phyloP scores from a whole-genome alignment of 1,140 invertebrate genomes.

The Potamilus streckersoni region DNA sequence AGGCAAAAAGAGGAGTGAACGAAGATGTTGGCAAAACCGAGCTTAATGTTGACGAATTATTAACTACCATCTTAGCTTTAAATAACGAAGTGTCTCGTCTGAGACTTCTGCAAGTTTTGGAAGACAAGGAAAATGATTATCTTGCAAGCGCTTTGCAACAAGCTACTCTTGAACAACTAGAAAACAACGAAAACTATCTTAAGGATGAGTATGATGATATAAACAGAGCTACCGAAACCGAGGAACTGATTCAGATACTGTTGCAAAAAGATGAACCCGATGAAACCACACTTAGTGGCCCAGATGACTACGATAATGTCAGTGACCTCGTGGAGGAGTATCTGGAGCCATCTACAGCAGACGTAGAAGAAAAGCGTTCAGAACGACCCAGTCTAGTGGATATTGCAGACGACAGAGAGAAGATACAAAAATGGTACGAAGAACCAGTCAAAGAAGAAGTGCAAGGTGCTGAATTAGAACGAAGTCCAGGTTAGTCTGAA shows the following conservation, averaged over 20 bases:
- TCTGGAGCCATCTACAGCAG: no score
- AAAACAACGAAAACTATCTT: slow-evolving; percentile 5
- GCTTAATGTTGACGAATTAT: slow-evolving; percentile 4
- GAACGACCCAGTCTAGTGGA: no score
- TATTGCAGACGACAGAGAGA: no score
- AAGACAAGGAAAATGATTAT: slow-evolving; percentile 24
- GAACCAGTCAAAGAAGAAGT: no score
- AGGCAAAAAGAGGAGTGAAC: slow-evolving; percentile 4
- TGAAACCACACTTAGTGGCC: no score
- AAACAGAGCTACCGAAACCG: slow-evolving; percentile 20
- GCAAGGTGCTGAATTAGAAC: no score
- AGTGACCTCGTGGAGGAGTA: no score
- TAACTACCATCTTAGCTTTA: slow-evolving; percentile 14
- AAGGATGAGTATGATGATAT: slow-evolving; percentile 24
- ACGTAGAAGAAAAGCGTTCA: no score
- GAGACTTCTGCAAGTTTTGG: slow-evolving; percentile 11
- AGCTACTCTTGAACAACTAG: slow-evolving; percentile 20
- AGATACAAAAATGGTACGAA: no score
- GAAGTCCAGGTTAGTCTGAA: no score
- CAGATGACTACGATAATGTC: no score
- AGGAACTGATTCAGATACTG: slow-evolving; percentile 19
- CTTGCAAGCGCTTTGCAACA: slow-evolving; percentile 22
- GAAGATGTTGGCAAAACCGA: slow-evolving; percentile 1
- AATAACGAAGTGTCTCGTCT: slow-evolving; percentile 14
- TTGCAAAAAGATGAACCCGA: not conserved